phyloP scores from a whole-genome alignment of 2,113 vertebrate species.

The Oreotrochilus melanogaster region DNA sequence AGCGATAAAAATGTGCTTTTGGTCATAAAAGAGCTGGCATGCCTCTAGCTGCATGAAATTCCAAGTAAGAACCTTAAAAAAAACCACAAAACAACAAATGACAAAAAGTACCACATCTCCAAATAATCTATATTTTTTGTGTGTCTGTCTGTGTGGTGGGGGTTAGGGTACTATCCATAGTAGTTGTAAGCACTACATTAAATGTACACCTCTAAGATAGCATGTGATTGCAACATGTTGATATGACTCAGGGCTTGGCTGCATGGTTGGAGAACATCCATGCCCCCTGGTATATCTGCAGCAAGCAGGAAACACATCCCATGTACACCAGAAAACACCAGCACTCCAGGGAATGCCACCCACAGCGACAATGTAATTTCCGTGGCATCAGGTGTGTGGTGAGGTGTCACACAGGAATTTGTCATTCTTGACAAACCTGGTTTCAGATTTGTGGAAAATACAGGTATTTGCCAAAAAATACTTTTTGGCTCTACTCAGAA shows the following conservation, averaged over 20 bases:
- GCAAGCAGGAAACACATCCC: not conserved
- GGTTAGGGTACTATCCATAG: not conserved
- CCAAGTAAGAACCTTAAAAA: not conserved
- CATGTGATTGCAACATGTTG: accelerated
- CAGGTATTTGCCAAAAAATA: not conserved
- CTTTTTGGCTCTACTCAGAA: not conserved
- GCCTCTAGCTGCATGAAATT: not conserved
- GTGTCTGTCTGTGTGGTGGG: not conserved
- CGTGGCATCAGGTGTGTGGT: not conserved
- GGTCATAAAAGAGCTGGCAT: not conserved
- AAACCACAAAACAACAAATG: too few species aligned
- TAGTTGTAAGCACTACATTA: too few species aligned
- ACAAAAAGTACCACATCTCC: not conserved
- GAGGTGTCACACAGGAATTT: not conserved
- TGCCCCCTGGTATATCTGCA: not conserved
- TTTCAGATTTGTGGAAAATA: not conserved
- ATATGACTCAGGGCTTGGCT: not conserved
- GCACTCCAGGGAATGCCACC: not conserved
- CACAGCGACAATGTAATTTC: not conserved
- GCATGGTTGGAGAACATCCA: accelerated
- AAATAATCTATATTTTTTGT: not conserved
- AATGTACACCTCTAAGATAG: accelerated
- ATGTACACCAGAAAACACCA: not conserved
- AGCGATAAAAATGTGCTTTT: not conserved
- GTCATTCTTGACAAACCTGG: not conserved